Percentiles rank a stretch among this genome's conserved stretches.
Conservation (phyloP, 37 sponge, comb jelly and placozoan genomes). For the Theonella swinhoei region DNA sequence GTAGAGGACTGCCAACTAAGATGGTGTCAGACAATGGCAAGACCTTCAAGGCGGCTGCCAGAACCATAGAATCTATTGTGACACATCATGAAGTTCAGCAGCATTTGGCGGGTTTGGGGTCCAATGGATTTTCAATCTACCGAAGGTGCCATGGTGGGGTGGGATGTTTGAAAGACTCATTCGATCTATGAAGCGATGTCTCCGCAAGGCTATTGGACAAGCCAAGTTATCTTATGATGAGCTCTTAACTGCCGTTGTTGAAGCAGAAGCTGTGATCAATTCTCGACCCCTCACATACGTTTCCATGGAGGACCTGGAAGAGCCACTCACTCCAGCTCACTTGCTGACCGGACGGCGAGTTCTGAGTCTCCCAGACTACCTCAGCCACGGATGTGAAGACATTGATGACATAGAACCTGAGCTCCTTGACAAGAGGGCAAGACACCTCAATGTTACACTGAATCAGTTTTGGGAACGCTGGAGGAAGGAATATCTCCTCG, state of each 20-base stretch:
- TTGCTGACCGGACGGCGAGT: not conserved
- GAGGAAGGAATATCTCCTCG: not conserved
- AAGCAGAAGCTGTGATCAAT: too few relatives aligned
- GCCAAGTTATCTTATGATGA: slow-evolving; percentile 6
- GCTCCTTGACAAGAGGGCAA: not conserved
- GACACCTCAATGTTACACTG: slow-evolving; percentile 1
- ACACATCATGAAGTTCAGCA: not conserved
- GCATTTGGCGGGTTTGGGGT: slow-evolving; percentile 11
- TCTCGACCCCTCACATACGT: too few relatives aligned
- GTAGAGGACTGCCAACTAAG: slow-evolving; percentile 1
- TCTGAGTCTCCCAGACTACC: too few relatives aligned
- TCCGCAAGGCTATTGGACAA: slow-evolving; percentile 7
- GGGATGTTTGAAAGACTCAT: slow-evolving; percentile 11
- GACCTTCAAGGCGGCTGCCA: slow-evolving; percentile 19
- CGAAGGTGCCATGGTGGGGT: slow-evolving; percentile 20
- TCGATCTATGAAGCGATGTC: slow-evolving; percentile 5
- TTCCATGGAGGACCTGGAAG: slow-evolving; percentile 33
- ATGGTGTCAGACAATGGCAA: slow-evolving; percentile 14
- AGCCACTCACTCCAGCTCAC: slow-evolving; percentile 48
- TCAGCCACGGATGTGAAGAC: too few relatives aligned
- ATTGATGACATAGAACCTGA: not conserved
- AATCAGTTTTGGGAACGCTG: slow-evolving; percentile 9
- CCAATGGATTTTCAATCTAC: slow-evolving; percentile 10
- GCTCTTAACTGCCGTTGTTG: too few relatives aligned
- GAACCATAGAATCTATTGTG: not conserved